Percentiles rank a stretch among this genome's conserved stretches.
Conservation (phyloP, 2,113 vertebrate species). For the Barnardius zonarius region DNA sequence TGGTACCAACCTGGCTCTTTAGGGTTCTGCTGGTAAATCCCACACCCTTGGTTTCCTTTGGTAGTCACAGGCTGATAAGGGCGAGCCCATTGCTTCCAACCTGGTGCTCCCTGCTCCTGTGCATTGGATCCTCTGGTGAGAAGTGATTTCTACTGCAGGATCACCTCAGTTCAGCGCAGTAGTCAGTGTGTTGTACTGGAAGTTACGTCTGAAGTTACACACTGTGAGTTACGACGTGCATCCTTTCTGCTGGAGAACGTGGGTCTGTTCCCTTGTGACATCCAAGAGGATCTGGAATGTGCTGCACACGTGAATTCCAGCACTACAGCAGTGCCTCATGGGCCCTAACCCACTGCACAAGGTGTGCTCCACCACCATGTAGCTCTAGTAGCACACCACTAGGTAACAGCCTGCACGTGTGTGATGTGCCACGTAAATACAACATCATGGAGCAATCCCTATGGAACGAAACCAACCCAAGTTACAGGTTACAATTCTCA, state of each 20-base stretch:
- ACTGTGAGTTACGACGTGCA: not conserved
- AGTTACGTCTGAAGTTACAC: fast-evolving
- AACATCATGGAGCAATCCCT: not conserved
- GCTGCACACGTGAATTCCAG: not conserved
- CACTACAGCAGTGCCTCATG: not conserved
- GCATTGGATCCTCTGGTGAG: not conserved
- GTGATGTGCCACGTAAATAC: not conserved
- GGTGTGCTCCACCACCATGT: not conserved
- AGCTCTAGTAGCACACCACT: not conserved
- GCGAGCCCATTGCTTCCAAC: not conserved
- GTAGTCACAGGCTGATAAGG: not conserved
- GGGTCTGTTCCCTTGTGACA: not conserved
- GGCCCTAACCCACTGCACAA: not conserved
- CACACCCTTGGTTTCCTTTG: not conserved
- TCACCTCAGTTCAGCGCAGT: not conserved
- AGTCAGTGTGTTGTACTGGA: not conserved
- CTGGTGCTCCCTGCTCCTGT: not conserved
- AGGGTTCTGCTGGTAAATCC: not conserved
- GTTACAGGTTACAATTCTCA: not conserved
- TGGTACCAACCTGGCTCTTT: not conserved
- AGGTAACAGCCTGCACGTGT: not conserved
- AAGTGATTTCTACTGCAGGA: not conserved
- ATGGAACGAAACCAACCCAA: not conserved
- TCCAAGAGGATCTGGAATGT: not conserved
- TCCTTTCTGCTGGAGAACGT: not conserved